Conservation (phyloP, 2,113 vertebrate species). For the Petrocephalus zakoni region DNA sequence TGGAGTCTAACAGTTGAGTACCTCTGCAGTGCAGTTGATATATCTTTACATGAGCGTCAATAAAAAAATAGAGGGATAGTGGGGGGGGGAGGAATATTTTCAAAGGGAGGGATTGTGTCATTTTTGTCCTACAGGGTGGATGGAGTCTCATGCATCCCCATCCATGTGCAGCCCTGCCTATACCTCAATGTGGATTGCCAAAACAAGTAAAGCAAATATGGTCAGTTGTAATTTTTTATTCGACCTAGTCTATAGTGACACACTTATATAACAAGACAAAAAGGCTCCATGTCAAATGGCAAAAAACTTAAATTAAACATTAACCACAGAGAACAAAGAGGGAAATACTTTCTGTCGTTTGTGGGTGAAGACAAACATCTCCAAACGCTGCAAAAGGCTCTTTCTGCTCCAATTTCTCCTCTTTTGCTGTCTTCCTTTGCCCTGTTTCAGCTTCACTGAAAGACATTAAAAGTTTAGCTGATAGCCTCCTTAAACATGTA, state of each 20-base stretch:
- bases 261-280: neutral
- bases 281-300: neutral
- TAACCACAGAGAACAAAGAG: neutral
- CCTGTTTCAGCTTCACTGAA: neutral
- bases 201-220: neutral
- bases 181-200: neutral
- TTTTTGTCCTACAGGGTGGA: neutral
- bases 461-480: conserved; percentile 7
- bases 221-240: neutral
- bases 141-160: neutral
- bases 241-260: neutral
- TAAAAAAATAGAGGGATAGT: too few species aligned
- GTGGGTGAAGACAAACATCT: neutral
- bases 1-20: neutral
- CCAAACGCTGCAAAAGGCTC: neutral
- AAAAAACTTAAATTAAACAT: neutral
- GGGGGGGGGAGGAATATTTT: neutral
- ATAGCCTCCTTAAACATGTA: neutral
- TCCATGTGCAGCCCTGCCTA: neutral
- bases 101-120: neutral
- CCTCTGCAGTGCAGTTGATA: neutral
- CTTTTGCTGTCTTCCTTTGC: neutral
- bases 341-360: neutral
- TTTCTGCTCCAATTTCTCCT: neutral
- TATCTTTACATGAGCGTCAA: too few species aligned